Conservation (phyloP, 2,797 vertebrate species). For the Scolopax bukidnonensis region DNA sequence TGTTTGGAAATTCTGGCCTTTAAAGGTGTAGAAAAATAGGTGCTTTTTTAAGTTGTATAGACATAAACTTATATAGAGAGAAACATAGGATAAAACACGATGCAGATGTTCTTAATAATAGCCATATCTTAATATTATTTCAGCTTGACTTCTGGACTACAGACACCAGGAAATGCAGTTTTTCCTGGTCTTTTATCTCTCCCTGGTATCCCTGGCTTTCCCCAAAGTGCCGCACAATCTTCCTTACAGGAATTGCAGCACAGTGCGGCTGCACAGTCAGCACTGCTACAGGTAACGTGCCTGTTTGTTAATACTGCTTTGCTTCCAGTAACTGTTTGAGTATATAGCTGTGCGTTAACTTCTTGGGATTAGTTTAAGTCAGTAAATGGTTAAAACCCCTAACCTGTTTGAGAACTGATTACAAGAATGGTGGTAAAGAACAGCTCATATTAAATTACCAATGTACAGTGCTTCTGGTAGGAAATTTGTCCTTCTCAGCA, state of each 20-base stretch:
- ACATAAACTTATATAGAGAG: not conserved
- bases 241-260: slow-evolving; percentile 90
- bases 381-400: not conserved
- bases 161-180: slow-evolving; percentile 86
- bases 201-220: slow-evolving; percentile 91
- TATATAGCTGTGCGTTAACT: not conserved
- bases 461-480: not conserved
- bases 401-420: not conserved
- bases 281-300: slow-evolving; percentile 88
- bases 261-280: slow-evolving; percentile 87
- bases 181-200: slow-evolving; percentile 93
- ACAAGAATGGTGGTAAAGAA: not conserved
- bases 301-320: not conserved
- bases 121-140: slow-evolving; percentile 32
- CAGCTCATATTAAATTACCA: not conserved
- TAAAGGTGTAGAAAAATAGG: not conserved
- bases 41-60: not conserved
- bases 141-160: slow-evolving; percentile 88
- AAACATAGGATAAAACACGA: not conserved
- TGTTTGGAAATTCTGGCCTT: not conserved
- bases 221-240: slow-evolving; percentile 86
- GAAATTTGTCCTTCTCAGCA: not conserved
- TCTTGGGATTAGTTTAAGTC: not conserved
- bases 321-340: not conserved
- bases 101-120: not conserved